phyloP scores from a whole-genome alignment of 2,113 vertebrate genomes.

The Rhinogobius similis region DNA sequence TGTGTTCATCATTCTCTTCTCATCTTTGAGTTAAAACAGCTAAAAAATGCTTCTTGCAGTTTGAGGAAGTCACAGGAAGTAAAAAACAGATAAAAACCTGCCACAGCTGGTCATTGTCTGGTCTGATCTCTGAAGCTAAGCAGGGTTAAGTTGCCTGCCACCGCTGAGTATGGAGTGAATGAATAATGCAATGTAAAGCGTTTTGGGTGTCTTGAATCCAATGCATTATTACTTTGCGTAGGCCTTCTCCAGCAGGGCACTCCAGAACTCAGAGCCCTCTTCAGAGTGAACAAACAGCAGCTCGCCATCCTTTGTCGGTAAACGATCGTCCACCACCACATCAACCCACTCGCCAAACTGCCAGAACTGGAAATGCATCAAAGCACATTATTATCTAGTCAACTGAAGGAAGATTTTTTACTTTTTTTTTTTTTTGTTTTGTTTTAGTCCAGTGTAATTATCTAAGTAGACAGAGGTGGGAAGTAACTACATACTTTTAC shows the following conservation, averaged over 20 bases:
- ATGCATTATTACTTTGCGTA: constrained; percentile 61
- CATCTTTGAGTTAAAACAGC: too few relatives aligned
- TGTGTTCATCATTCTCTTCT: too few relatives aligned
- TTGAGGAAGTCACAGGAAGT: too few relatives aligned
- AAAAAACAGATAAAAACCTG: too few relatives aligned
- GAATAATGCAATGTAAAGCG: background rate
- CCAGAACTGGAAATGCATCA: constrained; percentile 58
- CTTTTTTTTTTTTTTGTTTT: background rate
- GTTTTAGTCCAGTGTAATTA: background rate
- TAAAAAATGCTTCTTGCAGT: too few relatives aligned
- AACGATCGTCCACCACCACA: constrained; percentile 65
- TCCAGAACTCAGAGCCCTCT: constrained; percentile 68
- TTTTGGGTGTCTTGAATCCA: background rate
- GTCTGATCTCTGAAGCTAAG: too few relatives aligned
- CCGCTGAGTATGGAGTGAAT: background rate
- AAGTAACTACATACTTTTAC: background rate
- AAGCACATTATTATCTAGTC: background rate
- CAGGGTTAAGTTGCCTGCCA: background rate
- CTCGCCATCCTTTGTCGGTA: constrained; percentile 43
- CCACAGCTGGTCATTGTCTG: too few relatives aligned
- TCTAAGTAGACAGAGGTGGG: background rate
- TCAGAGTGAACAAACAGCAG: constrained; percentile 61
- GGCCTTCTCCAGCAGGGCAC: constrained; percentile 82
- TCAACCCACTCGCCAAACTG: constrained; percentile 70
- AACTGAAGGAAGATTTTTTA: background rate